Conservation (phyloP, 2,888 invertebrate genomes). For the Pterobdella sp. region DNA sequence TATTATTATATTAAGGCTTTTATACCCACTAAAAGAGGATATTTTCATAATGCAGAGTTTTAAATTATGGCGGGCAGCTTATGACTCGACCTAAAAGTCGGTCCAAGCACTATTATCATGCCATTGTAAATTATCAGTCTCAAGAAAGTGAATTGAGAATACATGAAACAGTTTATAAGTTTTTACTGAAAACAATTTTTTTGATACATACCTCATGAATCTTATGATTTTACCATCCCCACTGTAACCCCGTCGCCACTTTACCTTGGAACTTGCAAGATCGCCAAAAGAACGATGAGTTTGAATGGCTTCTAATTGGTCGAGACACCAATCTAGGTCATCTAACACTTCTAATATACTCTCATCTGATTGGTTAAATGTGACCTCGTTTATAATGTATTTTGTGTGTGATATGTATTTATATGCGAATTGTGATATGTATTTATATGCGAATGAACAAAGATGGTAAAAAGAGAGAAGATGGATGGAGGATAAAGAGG, state of each 20-base stretch:
- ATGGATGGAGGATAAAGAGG: not conserved
- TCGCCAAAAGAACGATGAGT: conserved; percentile 98
- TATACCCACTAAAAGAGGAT: too few relatives aligned
- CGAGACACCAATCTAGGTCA: conserved; percentile 98
- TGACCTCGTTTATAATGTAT: not conserved
- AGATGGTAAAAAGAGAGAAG: not conserved
- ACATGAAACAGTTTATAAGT: too few relatives aligned
- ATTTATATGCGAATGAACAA: not conserved
- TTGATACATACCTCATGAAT: too few relatives aligned
- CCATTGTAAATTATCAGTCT: too few relatives aligned
- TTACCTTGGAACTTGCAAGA: conserved; percentile 97
- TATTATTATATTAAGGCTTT: too few relatives aligned
- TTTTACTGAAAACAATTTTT: too few relatives aligned
- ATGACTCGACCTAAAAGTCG: too few relatives aligned
- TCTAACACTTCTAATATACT: conserved; percentile 91
- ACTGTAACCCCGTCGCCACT: not conserved
- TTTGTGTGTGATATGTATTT: not conserved
- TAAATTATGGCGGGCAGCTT: too few relatives aligned
- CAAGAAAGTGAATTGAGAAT: too few relatives aligned
- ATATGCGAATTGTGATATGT: not conserved
- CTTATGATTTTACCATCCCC: too few relatives aligned
- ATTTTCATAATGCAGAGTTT: too few relatives aligned
- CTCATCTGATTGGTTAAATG: conserved; percentile 58
- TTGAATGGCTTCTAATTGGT: conserved; percentile 98
- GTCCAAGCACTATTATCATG: too few relatives aligned